Evolutionary conservation across 1,140 invertebrate species (phyloP).

Genomic region (Drosophila santomea): DNA sequence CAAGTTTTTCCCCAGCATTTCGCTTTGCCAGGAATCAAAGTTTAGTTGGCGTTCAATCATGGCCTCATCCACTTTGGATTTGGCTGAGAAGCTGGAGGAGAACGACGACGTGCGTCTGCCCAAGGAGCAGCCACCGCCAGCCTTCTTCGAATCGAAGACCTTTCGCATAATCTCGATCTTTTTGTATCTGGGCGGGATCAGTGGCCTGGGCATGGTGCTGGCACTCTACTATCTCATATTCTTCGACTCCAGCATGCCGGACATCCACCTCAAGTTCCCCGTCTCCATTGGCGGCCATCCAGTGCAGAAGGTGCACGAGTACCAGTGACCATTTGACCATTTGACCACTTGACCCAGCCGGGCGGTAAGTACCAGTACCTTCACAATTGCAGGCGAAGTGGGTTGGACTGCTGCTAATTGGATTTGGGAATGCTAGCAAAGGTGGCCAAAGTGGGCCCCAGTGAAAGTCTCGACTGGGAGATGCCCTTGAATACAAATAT

Average conservation of each 20-base stretch:
- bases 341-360: not conserved
- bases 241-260: constrained; percentile 80
- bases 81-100: constrained; percentile 1
- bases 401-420: constrained; percentile 40
- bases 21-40: no score
- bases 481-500: not conserved
- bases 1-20: constrained; percentile 17
- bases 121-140: constrained; percentile 51
- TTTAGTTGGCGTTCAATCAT: constrained; percentile 10
- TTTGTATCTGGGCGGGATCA: constrained; percentile 77
- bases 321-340: constrained; percentile 45
- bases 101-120: constrained; percentile 56
- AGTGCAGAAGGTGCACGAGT: constrained; percentile 78
- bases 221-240: constrained; percentile 76
- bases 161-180: constrained; percentile 73
- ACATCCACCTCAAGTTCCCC: constrained; percentile 78
- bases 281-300: constrained; percentile 77
- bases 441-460: constrained; percentile 1
- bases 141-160: constrained; percentile 74
- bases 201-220: constrained; percentile 71
- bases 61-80: constrained; percentile 14
- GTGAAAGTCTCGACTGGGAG: not conserved
- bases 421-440: constrained; percentile 39
- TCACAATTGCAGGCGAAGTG: not conserved
- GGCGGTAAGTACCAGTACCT: not conserved